Conservation (phyloP, 2,113 vertebrate genomes). For the Ondatra zibethicus region DNA sequence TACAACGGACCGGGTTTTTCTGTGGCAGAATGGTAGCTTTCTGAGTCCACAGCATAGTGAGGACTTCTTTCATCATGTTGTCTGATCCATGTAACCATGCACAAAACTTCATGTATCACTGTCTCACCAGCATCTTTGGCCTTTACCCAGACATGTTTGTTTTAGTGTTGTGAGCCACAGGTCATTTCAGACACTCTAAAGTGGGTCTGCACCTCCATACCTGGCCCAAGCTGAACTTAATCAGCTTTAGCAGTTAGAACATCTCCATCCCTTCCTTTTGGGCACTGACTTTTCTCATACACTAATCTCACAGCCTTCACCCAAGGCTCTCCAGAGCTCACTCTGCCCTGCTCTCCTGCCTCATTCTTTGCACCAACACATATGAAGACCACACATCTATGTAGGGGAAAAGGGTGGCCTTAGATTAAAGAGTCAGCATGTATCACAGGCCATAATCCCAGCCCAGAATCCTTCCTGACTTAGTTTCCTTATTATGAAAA, state of each 20-base stretch:
- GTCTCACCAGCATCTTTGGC: not conserved
- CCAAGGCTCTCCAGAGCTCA: not conserved
- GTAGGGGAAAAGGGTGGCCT: not conserved
- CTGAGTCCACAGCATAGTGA: not conserved
- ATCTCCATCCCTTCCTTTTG: not conserved
- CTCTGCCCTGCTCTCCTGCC: not conserved
- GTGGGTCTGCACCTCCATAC: not conserved
- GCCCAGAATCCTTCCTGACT: not conserved
- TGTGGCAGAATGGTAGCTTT: not conserved
- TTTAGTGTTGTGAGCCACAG: not conserved
- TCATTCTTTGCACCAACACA: not conserved
- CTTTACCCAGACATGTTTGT: too few species aligned
- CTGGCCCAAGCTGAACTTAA: not conserved
- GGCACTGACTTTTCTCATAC: not conserved
- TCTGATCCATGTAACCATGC: not conserved
- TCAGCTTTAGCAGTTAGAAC: not conserved
- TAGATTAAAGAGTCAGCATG: not conserved
- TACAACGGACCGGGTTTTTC: not conserved
- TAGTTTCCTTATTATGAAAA: slow-evolving; percentile 34
- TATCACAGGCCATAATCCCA: not conserved
- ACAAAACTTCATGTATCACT: not conserved
- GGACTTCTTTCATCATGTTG: not conserved
- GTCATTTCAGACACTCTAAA: not conserved
- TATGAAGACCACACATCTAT: not conserved
- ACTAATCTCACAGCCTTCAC: not conserved